Evolutionary conservation across 2,888 invertebrate genomes (phyloP).

Genomic region (Cyclophora punctaria): DNA sequence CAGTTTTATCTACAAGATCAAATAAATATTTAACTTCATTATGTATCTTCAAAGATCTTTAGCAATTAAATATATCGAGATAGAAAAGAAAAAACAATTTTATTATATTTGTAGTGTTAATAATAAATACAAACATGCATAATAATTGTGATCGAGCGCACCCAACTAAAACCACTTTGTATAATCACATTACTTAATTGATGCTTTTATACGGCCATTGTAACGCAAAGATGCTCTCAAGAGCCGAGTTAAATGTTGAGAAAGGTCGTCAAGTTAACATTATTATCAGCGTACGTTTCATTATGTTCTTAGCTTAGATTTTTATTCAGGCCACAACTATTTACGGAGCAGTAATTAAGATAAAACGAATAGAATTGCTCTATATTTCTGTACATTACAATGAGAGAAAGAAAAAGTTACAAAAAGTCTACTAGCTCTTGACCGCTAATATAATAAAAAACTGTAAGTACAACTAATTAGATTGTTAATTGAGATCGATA

Average conservation of each 20-base stretch:
- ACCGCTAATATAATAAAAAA: not conserved
- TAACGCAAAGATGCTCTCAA: slow-evolving; percentile 24
- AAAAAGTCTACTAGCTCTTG: no score
- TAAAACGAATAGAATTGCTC: no score
- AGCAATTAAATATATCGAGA: no score
- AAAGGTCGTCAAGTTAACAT: slow-evolving; percentile 27
- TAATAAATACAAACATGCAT: slow-evolving; percentile 8
- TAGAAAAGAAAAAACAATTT: no score
- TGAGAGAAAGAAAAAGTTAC: no score
- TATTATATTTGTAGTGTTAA: no score
- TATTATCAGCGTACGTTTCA: slow-evolving; percentile 14
- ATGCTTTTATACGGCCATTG: slow-evolving; percentile 29
- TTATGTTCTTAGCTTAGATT: not conserved
- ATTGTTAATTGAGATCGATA: slow-evolving; percentile 19
- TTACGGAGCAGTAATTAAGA: not conserved
- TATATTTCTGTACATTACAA: no score
- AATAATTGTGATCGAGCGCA: slow-evolving; percentile 14
- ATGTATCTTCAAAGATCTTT: no score
- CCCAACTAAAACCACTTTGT: slow-evolving; percentile 23
- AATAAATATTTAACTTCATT: no score
- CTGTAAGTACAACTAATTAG: slow-evolving; percentile 13
- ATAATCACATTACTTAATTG: slow-evolving; percentile 27
- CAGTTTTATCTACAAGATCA: no score
- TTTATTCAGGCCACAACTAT: not conserved
- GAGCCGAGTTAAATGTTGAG: slow-evolving; percentile 28